These are phyloP conservation scores for Rhadina sibilatrix DNA, from an alignment of 2,113 vertebrate species.

Conservation along the genomic window DNA sequence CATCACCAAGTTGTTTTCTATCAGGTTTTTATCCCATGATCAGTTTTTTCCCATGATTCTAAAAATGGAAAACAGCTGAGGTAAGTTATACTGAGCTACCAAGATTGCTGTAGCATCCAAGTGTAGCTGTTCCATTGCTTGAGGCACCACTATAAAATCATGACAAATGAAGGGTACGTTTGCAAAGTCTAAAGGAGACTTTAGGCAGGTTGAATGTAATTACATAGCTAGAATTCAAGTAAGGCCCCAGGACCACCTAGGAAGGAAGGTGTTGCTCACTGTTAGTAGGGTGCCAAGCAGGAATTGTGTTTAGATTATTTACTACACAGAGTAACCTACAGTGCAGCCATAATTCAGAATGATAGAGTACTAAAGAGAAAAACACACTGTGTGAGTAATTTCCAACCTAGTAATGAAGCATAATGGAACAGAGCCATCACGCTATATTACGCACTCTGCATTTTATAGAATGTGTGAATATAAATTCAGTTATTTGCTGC, in stretches of 20 bases:
- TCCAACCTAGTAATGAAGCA: background rate
- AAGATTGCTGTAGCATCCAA: background rate
- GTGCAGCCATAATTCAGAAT: background rate
- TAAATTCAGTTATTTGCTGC: slow-evolving; percentile 1
- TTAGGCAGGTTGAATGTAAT: background rate
- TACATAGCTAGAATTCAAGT: background rate
- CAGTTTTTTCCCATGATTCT: background rate
- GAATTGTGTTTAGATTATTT: background rate
- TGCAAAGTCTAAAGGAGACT: background rate
- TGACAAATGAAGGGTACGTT: background rate
- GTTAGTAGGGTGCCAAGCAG: background rate
- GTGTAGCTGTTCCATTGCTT: background rate
- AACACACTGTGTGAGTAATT: background rate
- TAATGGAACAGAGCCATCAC: background rate
- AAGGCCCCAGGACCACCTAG: background rate
- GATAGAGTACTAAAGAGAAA: background rate
- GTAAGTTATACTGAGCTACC: background rate
- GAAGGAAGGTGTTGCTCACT: background rate
- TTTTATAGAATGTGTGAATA: background rate
- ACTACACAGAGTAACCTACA: background rate
- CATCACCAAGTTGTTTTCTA: background rate
- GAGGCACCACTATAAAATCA: background rate
- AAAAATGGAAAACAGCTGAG: background rate
- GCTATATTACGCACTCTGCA: background rate
- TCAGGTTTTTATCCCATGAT: background rate